Evolutionary conservation across 2,888 invertebrate genomes (phyloP).

Genomic region (Melanargia galathea): DNA sequence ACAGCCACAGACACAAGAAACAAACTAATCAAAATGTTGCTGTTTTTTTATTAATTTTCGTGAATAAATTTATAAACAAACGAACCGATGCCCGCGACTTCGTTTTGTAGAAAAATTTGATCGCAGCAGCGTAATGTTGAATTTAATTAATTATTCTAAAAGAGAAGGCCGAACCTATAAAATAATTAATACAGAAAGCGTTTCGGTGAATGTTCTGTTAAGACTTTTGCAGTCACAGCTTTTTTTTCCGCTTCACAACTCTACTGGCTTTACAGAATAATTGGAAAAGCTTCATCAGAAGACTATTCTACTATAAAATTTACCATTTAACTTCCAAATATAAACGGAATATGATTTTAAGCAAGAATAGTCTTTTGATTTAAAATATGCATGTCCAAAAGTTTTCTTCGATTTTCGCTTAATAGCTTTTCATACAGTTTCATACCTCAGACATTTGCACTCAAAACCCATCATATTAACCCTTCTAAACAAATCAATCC

Average conservation of each 20-base stretch:
- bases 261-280: slow-evolving; percentile 8
- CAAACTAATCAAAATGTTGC: too few relatives aligned
- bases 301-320: slow-evolving; percentile 7
- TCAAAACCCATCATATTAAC: slow-evolving; percentile 4
- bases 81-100: too few relatives aligned
- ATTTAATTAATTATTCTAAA: not conserved
- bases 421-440: slow-evolving; percentile 31
- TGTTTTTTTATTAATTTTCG: too few relatives aligned
- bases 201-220: slow-evolving; percentile 22
- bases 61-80: too few relatives aligned
- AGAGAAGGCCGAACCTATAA: too few relatives aligned
- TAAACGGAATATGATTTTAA: not conserved
- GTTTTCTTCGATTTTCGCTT: slow-evolving; percentile 25
- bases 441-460: slow-evolving; percentile 26
- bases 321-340: not conserved
- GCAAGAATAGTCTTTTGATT: slow-evolving; percentile 12
- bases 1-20: too few relatives aligned
- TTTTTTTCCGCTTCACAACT: slow-evolving; percentile 31
- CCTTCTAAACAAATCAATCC: not conserved
- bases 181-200: not conserved
- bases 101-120: too few relatives aligned
- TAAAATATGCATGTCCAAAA: slow-evolving; percentile 11
- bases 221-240: slow-evolving; percentile 23
- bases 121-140: too few relatives aligned
- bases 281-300: slow-evolving; percentile 5